These are phyloP conservation scores for Erythrolamprus reginae DNA, from an alignment of 2,113 vertebrate genomes.

Conservation along the genomic window DNA sequence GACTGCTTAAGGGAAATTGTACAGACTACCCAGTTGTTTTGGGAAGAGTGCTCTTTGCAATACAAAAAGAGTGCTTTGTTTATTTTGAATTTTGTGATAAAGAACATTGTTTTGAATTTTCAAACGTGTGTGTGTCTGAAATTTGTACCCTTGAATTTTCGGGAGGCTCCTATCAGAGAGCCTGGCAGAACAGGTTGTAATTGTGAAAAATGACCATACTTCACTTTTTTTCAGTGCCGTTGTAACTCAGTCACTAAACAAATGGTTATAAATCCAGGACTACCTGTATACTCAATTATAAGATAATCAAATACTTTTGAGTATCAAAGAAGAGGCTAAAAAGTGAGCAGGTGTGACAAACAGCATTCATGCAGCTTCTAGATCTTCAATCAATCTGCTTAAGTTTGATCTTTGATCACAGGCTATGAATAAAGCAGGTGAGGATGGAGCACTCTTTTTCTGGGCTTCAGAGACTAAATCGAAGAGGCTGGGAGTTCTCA, in stretches of 20 bases:
- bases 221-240: background rate
- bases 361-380: background rate
- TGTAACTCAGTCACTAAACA: background rate
- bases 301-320: background rate
- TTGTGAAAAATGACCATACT: no score
- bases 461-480: background rate
- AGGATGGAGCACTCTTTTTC: background rate
- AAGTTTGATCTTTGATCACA: background rate
- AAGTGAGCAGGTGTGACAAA: background rate
- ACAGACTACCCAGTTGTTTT: no score
- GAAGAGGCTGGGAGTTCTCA: background rate
- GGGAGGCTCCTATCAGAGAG: no score
- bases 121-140: no score
- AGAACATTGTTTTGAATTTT: no score
- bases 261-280: background rate
- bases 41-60: no score
- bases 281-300: background rate
- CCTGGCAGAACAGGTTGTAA: no score
- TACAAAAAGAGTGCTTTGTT: no score
- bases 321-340: background rate
- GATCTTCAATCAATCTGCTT: background rate
- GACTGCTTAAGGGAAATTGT: no score
- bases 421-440: background rate
- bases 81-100: no score
- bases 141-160: no score